Evolutionary conservation across 2,113 vertebrate species (phyloP), one percentile per base, ranked within the genome.

Genomic region (Rutilus rutilus): DNA sequence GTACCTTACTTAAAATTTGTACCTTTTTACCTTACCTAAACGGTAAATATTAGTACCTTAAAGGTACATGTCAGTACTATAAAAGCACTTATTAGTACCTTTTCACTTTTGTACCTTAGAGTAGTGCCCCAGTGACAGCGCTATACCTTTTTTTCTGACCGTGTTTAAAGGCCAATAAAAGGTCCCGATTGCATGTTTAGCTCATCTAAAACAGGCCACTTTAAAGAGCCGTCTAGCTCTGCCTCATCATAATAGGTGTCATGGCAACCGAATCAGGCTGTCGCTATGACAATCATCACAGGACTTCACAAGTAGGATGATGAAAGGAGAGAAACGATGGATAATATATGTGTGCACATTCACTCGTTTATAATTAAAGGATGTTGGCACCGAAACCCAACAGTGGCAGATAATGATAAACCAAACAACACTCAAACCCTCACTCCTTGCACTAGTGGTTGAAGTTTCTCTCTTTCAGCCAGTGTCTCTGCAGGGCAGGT

Each of bases 241-340:
- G 89, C 86, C 86, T 82, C 91, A 85, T 90, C 92, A 92, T 92
- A 93, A 92, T 86, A 85, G 90, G 52, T 45, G 81, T 90, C 91
- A 94, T 94, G 94, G 93, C 92, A 94, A 95, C 95, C 65, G 90
- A 90, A 90, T 92, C 89, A 91, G 91, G 88, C 86, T 64, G 91
- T 94, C 87, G 57, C 94, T 93, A 94, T 95, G 94, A 92, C 65
- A 90, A 94, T 88, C 77, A 78, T 86, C 90, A 89, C 83, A 39
- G 89, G 45, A 87, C 88, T 82, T 90, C 89, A 89, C 84, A 90
- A 92, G 90, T 86, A 86, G 86, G 57, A 69, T 90, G 85, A 87
- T 89, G 86, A 88, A 89, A 85, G 85, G 85, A 23, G 36, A 69
- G 73, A 78, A 82, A 54, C 47, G 7, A 62, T 21, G 42, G 69